These are phyloP conservation scores for Glyphotaelius pellucidus DNA, from an alignment of 2,888 invertebrate genomes.

Conservation along the genomic window DNA sequence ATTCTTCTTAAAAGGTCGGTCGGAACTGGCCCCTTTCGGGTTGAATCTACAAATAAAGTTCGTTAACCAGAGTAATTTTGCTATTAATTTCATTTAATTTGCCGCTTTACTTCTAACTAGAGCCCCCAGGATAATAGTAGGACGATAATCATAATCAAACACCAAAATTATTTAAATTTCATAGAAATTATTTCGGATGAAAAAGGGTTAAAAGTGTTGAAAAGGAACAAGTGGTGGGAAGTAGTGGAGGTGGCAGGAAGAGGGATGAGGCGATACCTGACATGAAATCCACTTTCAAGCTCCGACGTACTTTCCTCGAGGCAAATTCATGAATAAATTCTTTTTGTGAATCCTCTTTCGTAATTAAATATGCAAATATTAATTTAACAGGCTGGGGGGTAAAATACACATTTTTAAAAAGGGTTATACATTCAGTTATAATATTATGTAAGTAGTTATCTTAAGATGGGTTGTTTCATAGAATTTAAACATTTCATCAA, in stretches of 20 bases:
- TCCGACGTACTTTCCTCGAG: not conserved
- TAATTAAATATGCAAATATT: conserved; percentile 2
- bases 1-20: no score
- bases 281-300: not conserved
- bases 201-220: not conserved
- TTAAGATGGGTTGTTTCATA: no score
- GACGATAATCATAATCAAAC: not conserved
- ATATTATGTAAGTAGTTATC: not conserved
- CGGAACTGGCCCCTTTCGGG: no score
- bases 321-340: conserved; percentile 2
- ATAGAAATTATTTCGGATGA: not conserved
- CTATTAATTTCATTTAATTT: not conserved
- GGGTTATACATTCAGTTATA: not conserved
- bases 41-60: not conserved
- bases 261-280: not conserved
- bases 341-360: not conserved
- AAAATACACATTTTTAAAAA: not conserved
- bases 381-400: not conserved
- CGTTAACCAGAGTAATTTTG: not conserved
- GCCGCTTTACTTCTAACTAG: not conserved
- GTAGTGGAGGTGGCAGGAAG: not conserved
- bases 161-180: not conserved
- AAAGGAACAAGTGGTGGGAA: not conserved
- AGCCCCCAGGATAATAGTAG: not conserved
- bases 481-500: no score